These are phyloP conservation scores for Sebastes kiyomatsui DNA, from an alignment of 2,797 vertebrate genomes.

Conservation along the genomic window DNA sequence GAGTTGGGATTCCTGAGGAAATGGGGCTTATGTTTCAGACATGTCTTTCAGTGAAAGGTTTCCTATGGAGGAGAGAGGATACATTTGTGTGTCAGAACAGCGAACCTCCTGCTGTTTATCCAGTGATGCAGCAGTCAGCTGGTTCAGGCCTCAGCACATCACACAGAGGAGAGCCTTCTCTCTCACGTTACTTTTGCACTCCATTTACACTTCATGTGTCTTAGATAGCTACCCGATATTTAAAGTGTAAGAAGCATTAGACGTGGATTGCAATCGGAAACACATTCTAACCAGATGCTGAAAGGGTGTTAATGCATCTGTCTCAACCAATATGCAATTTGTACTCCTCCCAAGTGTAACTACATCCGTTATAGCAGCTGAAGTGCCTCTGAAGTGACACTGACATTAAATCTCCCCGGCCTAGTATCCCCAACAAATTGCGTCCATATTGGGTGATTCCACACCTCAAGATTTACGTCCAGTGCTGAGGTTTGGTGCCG, in stretches of 20 bases:
- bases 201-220: neutral
- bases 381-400: neutral
- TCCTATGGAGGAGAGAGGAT: neutral
- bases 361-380: neutral
- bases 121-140: conserved; percentile 29
- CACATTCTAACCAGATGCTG: neutral
- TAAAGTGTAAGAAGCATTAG: neutral
- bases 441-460: neutral
- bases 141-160: conserved; percentile 7
- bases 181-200: neutral
- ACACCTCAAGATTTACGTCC: too few species aligned
- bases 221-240: neutral
- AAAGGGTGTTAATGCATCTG: neutral
- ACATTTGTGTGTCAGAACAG: neutral
- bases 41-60: conserved; percentile 9
- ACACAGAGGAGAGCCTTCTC: neutral
- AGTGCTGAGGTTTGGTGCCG: too few species aligned
- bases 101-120: conserved; percentile 13
- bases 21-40: conserved; percentile 18
- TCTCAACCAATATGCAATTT: neutral
- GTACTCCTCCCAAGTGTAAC: too few species aligned
- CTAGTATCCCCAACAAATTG: neutral
- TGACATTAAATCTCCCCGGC: neutral
- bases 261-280: neutral
- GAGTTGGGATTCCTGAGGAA: conserved; percentile 20